phyloP scores from a whole-genome alignment of 2,888 invertebrate genomes.

The Acheta domesticus region DNA sequence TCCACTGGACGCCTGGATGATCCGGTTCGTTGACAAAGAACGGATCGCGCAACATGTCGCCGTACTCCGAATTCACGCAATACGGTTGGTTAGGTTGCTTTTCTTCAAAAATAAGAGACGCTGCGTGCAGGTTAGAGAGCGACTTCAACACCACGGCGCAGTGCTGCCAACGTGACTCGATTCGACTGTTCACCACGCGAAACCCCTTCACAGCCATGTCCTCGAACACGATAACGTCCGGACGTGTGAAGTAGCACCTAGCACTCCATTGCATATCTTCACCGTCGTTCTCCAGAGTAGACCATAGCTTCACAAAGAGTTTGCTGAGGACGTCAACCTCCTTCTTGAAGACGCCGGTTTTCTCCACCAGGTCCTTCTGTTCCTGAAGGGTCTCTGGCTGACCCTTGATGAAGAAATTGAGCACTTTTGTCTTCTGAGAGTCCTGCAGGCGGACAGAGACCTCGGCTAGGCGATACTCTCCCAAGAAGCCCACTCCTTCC shows the following conservation, averaged over 20 bases:
- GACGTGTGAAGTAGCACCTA: not conserved
- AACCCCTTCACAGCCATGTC: not conserved
- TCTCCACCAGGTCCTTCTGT: not conserved
- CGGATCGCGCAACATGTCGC: not conserved
- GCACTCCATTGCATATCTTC: not conserved
- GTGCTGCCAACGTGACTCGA: not conserved
- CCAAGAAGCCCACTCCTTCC: not conserved
- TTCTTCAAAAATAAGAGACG: not conserved
- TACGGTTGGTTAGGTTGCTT: not conserved
- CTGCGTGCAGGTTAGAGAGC: not conserved
- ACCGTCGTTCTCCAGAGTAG: not conserved
- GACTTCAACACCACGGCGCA: not conserved
- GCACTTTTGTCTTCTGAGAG: not conserved
- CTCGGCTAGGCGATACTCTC: not conserved
- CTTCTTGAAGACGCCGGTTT: not conserved
- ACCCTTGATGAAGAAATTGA: not conserved
- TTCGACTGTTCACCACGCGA: too few relatives aligned
- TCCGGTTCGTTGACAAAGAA: not conserved
- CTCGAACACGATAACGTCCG: slow-evolving; percentile 1
- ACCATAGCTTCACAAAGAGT: not conserved
- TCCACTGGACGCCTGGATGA: not conserved
- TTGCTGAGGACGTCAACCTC: not conserved
- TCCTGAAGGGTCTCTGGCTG: not conserved
- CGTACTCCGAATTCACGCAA: not conserved
- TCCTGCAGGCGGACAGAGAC: not conserved